Evolutionary conservation across 2,888 invertebrate genomes (phyloP), one percentile per base, ranked within the genome.

Genomic region (Rugalucina vietnamica): DNA sequence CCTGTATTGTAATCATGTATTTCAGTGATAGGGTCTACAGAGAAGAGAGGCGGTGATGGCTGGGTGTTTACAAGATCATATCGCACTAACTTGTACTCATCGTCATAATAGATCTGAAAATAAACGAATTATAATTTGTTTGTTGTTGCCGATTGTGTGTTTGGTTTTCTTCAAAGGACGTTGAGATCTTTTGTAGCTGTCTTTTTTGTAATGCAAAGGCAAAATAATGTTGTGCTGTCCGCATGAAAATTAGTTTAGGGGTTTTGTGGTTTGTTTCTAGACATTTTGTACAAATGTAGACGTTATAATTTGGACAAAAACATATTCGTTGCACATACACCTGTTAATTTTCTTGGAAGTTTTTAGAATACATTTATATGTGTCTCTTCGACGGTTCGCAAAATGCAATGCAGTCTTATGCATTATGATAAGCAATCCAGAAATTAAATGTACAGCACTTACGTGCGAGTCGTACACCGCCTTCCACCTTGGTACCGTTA

Each of bases 1-100:
- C 91, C 91, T 75, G 89, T 84, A 50, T 83, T 88, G 57, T 83
- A 91, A 69, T 91, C 91, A 39, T 91, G 89, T 24, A 91, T 90
- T 8, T 81, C 80, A 8, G 88, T 84, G 27, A 90, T 81, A 0
- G 90, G 90, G 50, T 89, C 86, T 1, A 78, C 65, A 0, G 83
- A 81, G 37, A 84, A 90, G 12, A 88, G 83, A 1, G 90, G 90
- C 1, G 87, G 86, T 21, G 57, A 73, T 4, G 88, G 82, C 18
- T 79, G 78, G 4, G 87, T 85, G 54, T 88, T 88, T 18, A 87
- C 87, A 36, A 88, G 34, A 72, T 91, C 91, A 78, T 89, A 91
- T 4, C 91, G 79, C 24, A 90, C 89, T 27, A 91, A 57, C 60
- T 89, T 78, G 57, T 89, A 90, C 27, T 84, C 84, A 12, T 83